Evolutionary conservation across 30 jellyfish, hydroid and myxozoan genomes (phyloP).

Genomic region (Mastigias papua): DNA sequence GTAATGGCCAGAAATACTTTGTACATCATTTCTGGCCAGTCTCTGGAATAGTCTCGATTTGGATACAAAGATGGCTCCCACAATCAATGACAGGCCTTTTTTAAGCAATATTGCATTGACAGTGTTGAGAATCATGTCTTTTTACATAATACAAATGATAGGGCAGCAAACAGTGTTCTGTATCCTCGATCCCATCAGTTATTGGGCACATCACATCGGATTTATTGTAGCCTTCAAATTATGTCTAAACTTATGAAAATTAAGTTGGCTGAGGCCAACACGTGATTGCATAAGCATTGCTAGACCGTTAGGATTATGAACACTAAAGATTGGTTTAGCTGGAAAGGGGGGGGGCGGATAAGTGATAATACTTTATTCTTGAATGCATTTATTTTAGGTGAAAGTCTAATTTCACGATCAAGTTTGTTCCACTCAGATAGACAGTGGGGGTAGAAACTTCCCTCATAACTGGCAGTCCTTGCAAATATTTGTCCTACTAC

Average conservation of each 20-base stretch:
- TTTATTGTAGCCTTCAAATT: conserved; percentile 23
- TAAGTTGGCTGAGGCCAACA: conserved; percentile 32
- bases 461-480: background rate
- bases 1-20: too few species aligned
- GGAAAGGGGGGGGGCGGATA: conserved; percentile 15
- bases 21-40: too few species aligned
- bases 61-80: too few species aligned
- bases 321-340: background rate
- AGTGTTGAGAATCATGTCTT: conserved; percentile 30
- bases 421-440: conserved; percentile 4
- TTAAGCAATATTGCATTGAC: conserved; percentile 22
- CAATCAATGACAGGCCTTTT: too few species aligned
- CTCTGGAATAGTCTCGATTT: too few species aligned
- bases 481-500: background rate
- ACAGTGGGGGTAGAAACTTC: conserved; percentile 15
- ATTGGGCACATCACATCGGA: conserved; percentile 34
- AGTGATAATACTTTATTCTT: background rate
- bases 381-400: background rate
- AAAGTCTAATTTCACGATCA: conserved; percentile 2
- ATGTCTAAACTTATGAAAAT: conserved; percentile 19
- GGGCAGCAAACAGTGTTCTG: conserved; percentile 34
- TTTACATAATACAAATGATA: conserved; percentile 19
- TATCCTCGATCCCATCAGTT: conserved; percentile 18
- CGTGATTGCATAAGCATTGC: conserved; percentile 37
- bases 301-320: conserved; percentile 28